Base-by-base conservation (phyloP, 2,888 invertebrate genomes). In the Acronicta alni region DNA sequence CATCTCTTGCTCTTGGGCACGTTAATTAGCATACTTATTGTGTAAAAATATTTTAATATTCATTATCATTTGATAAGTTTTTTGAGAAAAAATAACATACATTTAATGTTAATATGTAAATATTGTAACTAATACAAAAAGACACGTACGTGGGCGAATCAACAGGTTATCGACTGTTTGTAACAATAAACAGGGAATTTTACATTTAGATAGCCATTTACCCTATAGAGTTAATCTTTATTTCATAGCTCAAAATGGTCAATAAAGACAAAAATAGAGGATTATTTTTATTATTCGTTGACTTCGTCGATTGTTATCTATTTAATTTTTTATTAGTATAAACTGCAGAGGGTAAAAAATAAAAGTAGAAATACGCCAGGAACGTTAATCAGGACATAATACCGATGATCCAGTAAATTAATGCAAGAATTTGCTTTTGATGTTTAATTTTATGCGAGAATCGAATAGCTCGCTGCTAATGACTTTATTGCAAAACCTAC, bases 401-500 rank as follows among this genome's bases (percentile, higher is more conserved):
- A 71, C 62, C 67, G 64, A 59, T 67, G 64, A 64, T 71, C 56
- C 63, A 61, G 69, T 76, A 77, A 83, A 82, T 86, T 81, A 79
- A 84, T 81, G 73, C 78, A 78, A 81, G 79, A 83, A 80, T 81
- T 79, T 70, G 71, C 49, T 53, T 72, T 70, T 64, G 73, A 76
- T 79, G 71, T 62, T 75, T 84, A 83, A 88, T 83, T 84, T 84
- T 78, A 83, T 85, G 83, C 85, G 81, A 77, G 78, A 76, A 67
- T 77, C 76, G 78, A 82, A 87, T 87, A 83, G 69, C 78, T 80
- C 32, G 32, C 54, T 58, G 66, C 79, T 86, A 88, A 91, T 90
- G 87, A 80, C 90, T 90, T 88, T 84, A 90, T 91, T 86, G 82
- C 84, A 78, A 75, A 80, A 71, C 67, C 48, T 41, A 17, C 37